Evolutionary conservation across 2,797 vertebrate species (phyloP), one percentile per base, ranked within the genome.

Genomic region (Rhinatrema bivittatum): DNA sequence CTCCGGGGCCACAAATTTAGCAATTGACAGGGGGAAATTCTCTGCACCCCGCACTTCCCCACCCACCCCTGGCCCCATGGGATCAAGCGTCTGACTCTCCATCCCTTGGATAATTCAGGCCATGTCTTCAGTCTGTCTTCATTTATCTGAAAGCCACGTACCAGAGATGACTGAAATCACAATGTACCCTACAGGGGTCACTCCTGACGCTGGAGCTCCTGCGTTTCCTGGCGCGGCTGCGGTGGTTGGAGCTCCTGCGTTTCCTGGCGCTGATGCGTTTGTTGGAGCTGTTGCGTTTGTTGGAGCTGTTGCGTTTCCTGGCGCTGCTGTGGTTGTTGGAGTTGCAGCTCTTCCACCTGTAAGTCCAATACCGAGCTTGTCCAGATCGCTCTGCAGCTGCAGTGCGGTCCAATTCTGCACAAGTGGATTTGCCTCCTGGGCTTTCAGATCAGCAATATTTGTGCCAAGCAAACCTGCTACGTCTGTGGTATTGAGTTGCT

Each of bases 401-500:
- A 24, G 39, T 25, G 29, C 25, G 23, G 76, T 46, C 78, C 79
- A 82, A 37, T 5, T 7, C 47, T 11, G 18, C 35, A 82, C 25
- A 1, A 2, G 3, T 0, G 76, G 50, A 11, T 76, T 24, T 0
- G 58, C 65, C 25, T 68, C 72, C 0, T 45, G 65, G 16, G 36
- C 20, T 56, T 51, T 72, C 43, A 84, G 53, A 20, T 45, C 18
- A 0, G 5, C 37, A 9, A 81, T 46, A 1, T 84, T 76, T 7
- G 23, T 2, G 7, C 75, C 76, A 1, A 84, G 70, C 48, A 84
- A 9, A 1, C 25, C 39, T 7, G 40, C 67, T 50, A 80, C 76
- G 0, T 54, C 59, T 3, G 1, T 3, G 3, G 74, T 38, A 0
- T 53, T 65, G 45, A 82, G 65, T 35, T 56, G 56, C 81, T 81